These are phyloP conservation scores for Ciona savignyi DNA, from an alignment of 23 tunicate genomes.

Conservation along the genomic window DNA sequence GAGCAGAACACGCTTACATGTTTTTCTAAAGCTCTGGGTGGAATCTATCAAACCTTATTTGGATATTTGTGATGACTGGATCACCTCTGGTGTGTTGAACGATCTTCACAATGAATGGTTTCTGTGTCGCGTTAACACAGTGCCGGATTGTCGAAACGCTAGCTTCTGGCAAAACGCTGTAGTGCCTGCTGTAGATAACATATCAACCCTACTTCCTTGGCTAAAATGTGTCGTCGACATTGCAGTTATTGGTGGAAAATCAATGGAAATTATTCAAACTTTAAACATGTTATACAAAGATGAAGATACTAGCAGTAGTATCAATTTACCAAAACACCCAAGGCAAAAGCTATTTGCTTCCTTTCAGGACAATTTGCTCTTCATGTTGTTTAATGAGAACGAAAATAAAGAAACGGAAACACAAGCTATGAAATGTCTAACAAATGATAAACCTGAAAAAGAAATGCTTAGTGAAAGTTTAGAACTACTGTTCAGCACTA, in stretches of 20 bases:
- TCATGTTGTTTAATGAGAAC: neutral
- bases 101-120: slow-evolving; percentile 57
- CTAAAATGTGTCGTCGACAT: slow-evolving; percentile 24
- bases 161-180: slow-evolving; percentile 54
- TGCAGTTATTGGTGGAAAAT: slow-evolving; percentile 61
- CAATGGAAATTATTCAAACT: slow-evolving; percentile 64
- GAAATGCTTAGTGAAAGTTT: neutral
- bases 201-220: slow-evolving; percentile 26
- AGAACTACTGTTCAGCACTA: neutral
- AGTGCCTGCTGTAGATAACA: slow-evolving; percentile 5
- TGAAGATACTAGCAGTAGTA: neutral
- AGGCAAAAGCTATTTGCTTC: neutral
- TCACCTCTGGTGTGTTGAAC: slow-evolving; percentile 35
- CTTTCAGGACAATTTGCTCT: neutral
- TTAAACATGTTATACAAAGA: neutral
- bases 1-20: slow-evolving; percentile 8
- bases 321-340: neutral
- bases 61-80: slow-evolving; percentile 72
- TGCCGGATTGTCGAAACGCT: slow-evolving; percentile 13
- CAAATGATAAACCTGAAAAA: neutral
- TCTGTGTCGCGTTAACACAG: slow-evolving; percentile 3
- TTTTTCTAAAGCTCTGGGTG: slow-evolving; percentile 54
- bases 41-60: slow-evolving; percentile 55
- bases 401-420: neutral
- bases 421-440: neutral